Conservation (phyloP, 1,140 invertebrate genomes). For the Magallana ariakensis region DNA sequence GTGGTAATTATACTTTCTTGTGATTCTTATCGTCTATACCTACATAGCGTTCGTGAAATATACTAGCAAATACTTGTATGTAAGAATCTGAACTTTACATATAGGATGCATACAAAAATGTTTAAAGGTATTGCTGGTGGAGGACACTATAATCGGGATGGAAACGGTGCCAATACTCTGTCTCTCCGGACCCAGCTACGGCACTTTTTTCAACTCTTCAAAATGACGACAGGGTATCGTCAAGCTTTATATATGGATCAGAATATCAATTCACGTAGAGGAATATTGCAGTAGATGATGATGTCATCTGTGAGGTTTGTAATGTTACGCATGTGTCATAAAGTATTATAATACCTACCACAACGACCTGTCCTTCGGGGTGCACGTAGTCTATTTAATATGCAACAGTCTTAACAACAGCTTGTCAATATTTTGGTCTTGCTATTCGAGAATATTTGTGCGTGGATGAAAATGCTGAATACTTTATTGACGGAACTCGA, state of each 20-base stretch:
- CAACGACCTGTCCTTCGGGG: not conserved
- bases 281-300: conserved; percentile 6
- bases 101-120: too few species aligned
- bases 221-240: not conserved
- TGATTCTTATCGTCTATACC: too few species aligned
- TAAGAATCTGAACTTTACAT: too few species aligned
- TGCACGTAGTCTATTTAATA: conserved; percentile 22
- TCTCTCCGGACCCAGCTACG: conserved; percentile 41
- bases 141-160: not conserved
- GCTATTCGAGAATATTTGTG: too few species aligned
- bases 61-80: too few species aligned
- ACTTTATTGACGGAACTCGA: not conserved
- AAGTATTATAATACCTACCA: conserved; percentile 19
- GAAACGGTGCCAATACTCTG: not conserved
- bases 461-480: too few species aligned
- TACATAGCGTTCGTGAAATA: too few species aligned
- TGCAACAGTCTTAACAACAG: not conserved
- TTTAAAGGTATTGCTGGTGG: conserved; percentile 24
- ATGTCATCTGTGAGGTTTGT: conserved; percentile 48
- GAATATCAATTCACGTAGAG: conserved; percentile 37
- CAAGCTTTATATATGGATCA: conserved; percentile 17
- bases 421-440: too few species aligned
- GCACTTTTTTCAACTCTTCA: not conserved
- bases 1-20: not conserved
- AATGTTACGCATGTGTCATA: too few species aligned